Base-by-base conservation (phyloP, 2,888 invertebrate genomes). In the Tillus elongatus region DNA sequence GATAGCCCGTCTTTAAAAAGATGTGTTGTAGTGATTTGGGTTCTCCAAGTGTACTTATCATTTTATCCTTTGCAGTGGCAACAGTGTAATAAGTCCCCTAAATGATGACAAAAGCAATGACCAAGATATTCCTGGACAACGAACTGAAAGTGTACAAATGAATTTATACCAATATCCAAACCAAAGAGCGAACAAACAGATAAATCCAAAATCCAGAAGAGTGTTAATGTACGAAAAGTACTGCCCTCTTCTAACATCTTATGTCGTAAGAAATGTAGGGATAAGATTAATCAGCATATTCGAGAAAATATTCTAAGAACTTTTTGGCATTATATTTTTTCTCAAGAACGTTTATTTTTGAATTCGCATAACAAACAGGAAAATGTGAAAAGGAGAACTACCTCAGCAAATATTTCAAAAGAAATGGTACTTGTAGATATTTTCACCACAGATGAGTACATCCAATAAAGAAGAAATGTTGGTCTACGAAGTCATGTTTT, bases 311-410 rank as follows among this genome's bases (percentile, higher is more conserved):
- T 29, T 6, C 30, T 29, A 8, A 11, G 4, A 11, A 8, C 8
- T 11, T 29, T 29, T 29, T 29, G 30, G 30, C 8, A 29, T 4
- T 8, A n/a, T 9, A 29, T 6, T 10, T 29, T 29, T 29, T 29
- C 30, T 6, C 30, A 29, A 11, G 6, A 10, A 11, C 30, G 30
- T 10, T 10, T 29, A 29, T 29, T 29, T 11, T 11, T 29, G 4
- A 29, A 29, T 29, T 8, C 30, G 6, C 6, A 29, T 11, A 29
- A 8, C 6, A 29, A 29, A 29, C n/a, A 29, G n/a, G 30, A 29
- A 10, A 29, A 8, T 10, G 30, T 29, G 6, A 29, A 29, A 11
- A 11, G 4, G 6, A 9, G 30, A 10, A 29, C 30, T n/a, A 29
- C 30, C 6, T 4, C n/a, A 8, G 8, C 11, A 8, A 8, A 10